Evolutionary conservation across 2,888 invertebrate genomes (phyloP), one percentile per base, ranked within the genome.

Genomic region (Lasiommata megera): DNA sequence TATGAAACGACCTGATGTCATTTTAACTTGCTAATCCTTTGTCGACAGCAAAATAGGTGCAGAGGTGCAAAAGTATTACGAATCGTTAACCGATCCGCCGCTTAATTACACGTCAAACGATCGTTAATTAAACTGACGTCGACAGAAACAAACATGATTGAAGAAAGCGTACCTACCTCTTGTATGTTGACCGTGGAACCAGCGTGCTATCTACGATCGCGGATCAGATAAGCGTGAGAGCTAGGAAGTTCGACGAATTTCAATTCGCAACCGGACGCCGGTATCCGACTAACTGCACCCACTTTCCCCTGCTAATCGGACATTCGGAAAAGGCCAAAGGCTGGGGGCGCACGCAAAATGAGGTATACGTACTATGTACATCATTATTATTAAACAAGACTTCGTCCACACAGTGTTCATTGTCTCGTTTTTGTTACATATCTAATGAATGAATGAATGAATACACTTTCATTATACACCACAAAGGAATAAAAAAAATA

Each of bases 191-290:
- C 17, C 47, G 47, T 41, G 34, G 40, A 12, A 29, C 11, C 11
- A 3, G 36, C 48, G 48, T 12, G 36, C 40, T 36, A 56, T 56
- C 47, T 6, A 34, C 16, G 54, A 60, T 60, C 37, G 9, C 16
- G 11, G 47, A 56, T 56, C 54, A 46, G 72, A 76, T 73, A 71
- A 72, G 61, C 77, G 76, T 73, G 73, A 68, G 71, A 72, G 60
- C 61, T 65, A 59, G 55, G 63, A 61, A 63, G 61, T 65, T 54
- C 51, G 14, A 61, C 48, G 61, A 59, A 59, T 53, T 59, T 54
- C 59, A 56, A 59, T 59, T 50, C 54, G 53, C 29, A 31, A 51
- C 54, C 59, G 59, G 62, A 59, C 54, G 52, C 41, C 36, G 40
- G 18, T 36, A 59, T 56, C 43, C 51, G 59, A 29, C 23, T 16